Base-by-base conservation (phyloP, 2,888 invertebrate genomes). In the Esperia sulphurella region DNA sequence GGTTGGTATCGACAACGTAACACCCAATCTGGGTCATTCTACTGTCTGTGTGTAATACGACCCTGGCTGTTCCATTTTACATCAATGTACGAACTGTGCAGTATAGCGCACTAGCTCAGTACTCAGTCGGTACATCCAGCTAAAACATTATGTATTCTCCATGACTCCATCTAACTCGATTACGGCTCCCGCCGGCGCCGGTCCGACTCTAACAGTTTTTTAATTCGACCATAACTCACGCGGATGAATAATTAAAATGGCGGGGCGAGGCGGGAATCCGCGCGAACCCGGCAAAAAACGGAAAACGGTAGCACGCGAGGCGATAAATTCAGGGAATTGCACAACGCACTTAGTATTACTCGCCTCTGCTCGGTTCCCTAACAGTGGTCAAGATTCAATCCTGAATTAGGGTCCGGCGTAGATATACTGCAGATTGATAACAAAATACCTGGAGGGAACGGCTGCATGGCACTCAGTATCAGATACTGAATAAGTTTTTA, bases 151-250 rank as follows among this genome's bases (percentile, higher is more conserved):
- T 68, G 79, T 79, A 86, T 87, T 86, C 85, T 82, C 79, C 80
- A 85, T 81, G 83, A 78, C 71, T 83, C 73, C 75, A 73, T 75
- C 78, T 88, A 88, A 88, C 82, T 84, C 75, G 82, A 88, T 89
- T 88, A 89, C 80, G 57, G 68, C 65, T 71, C 83, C 81, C 80
- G 79, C 71, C 80, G 82, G 83, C 81, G 82, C 81, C 82, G 79
- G 81, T 79, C 81, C 81, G 80, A 83, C 84, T 87, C 86, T 88
- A 88, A 90, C 90, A 90, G 89, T 90, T 90, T 90, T 90, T 90
- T 90, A 90, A 90, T 90, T 90, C 87, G 86, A 83, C 88, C 89
- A 90, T 90, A 90, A 90, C 90, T 90, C 89, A 90, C 77, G 77
- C 71, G 76, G 76, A 86, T 90, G 90, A 90, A 90, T 90, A 90